Percentiles rank a stretch among this genome's conserved stretches.
These are phyloP conservation scores for Drosophila borborema DNA, from an alignment of 2,888 invertebrate genomes.

Conservation along the genomic window DNA sequence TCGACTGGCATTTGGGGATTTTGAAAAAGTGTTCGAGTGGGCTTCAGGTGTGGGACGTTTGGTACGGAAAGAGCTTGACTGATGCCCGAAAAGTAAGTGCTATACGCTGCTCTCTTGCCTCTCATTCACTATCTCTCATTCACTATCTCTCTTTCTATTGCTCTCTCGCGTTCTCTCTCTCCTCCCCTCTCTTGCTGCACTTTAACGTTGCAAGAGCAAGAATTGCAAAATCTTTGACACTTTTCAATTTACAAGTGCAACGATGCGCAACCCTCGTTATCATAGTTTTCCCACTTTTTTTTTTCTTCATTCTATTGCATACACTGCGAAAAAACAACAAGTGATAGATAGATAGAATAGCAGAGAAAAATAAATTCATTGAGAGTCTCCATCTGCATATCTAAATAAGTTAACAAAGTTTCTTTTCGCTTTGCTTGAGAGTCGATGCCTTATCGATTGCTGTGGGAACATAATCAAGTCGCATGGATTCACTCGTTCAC, in stretches of 20 bases:
- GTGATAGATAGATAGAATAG: neutral
- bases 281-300: constrained; percentile 17
- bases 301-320: neutral
- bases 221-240: constrained; percentile 55
- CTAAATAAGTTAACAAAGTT: neutral
- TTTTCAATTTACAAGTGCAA: constrained; percentile 60
- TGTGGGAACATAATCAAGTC: neutral
- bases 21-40: constrained; percentile 17
- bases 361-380: neutral
- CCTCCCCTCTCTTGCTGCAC: constrained; percentile 5
- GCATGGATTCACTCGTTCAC: neutral
- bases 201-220: constrained; percentile 33
- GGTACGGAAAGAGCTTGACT: constrained; percentile 13
- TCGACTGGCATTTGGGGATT: constrained; percentile 20
- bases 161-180: neutral
- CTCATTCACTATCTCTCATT: neutral
- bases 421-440: neutral
- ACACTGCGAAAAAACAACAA: constrained; percentile 27
- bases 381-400: neutral
- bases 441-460: neutral
- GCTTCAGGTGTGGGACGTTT: constrained; percentile 10
- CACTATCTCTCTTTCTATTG: neutral
- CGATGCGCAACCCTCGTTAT: constrained; percentile 41
- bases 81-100: constrained; percentile 28
- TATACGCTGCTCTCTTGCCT: constrained; percentile 13